These are phyloP conservation scores for Sebastes goodei DNA, from an alignment of 2,797 vertebrate species.

Conservation along the genomic window DNA sequence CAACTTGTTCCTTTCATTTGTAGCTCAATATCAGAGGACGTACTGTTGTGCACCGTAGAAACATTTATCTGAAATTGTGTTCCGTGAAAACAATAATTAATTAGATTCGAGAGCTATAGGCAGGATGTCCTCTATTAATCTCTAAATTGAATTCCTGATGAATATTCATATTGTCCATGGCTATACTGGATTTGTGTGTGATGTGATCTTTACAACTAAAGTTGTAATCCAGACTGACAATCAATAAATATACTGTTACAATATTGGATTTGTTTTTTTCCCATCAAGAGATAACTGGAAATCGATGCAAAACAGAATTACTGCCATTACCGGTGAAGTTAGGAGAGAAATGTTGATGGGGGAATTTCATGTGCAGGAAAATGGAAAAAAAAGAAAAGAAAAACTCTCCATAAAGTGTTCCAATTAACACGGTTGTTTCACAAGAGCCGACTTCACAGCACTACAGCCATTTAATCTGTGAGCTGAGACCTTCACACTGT, in stretches of 20 bases:
- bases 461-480: conserved; percentile 26
- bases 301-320: conserved; percentile 33
- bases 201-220: neutral
- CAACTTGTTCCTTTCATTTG: neutral
- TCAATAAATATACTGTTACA: conserved; percentile 36
- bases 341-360: neutral
- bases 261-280: conserved; percentile 15
- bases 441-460: conserved; percentile 22
- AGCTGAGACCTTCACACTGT: conserved; percentile 30
- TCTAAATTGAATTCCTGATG: neutral
- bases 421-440: conserved; percentile 28
- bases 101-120: neutral
- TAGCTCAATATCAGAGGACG: neutral
- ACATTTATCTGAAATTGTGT: neutral
- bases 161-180: neutral
- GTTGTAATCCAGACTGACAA: conserved; percentile 13
- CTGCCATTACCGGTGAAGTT: conserved; percentile 11
- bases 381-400: neutral
- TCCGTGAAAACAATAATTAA: neutral
- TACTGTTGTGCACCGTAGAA: neutral
- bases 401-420: neutral
- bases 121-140: neutral
- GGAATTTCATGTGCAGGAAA: conserved; percentile 23
- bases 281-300: conserved; percentile 31
- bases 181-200: neutral